A percentile compares a stretch with the other conserved stretches of the same genome.
These are phyloP conservation scores for Acronicta leporina DNA, from an alignment of 2,888 invertebrate species.

Conservation along the genomic window DNA sequence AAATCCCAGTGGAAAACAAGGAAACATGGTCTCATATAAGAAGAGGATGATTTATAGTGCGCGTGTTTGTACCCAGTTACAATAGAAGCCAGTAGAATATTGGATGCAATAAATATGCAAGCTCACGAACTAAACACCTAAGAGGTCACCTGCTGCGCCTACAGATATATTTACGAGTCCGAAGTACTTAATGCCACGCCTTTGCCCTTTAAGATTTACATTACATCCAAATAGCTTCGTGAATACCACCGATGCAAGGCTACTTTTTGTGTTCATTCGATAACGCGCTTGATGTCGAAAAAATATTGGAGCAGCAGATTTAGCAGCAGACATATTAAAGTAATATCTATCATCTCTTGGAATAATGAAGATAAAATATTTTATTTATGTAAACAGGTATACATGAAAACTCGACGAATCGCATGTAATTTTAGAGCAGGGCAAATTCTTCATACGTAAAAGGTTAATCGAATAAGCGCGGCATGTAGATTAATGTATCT, in stretches of 20 bases:
- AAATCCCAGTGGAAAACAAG: constrained; percentile 43
- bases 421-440: constrained; percentile 51
- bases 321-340: constrained; percentile 10
- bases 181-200: constrained; percentile 77
- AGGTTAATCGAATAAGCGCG: constrained; percentile 61
- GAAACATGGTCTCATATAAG: constrained; percentile 50
- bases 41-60: constrained; percentile 61
- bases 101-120: constrained; percentile 78
- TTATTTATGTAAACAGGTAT: constrained; percentile 25
- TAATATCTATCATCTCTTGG: constrained; percentile 11
- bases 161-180: constrained; percentile 81
- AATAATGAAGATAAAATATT: constrained; percentile 31
- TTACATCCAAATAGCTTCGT: constrained; percentile 79
- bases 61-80: constrained; percentile 57
- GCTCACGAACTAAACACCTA: constrained; percentile 81
- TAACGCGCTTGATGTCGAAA: constrained; percentile 40
- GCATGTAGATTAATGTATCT: constrained; percentile 60
- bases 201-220: constrained; percentile 84
- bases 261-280: constrained; percentile 60
- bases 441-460: constrained; percentile 60
- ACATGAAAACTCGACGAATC: constrained; percentile 12
- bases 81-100: constrained; percentile 59
- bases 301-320: constrained; percentile 27
- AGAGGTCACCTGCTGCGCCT: constrained; percentile 85
- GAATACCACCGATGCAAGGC: constrained; percentile 68